Percentiles rank a stretch among this genome's conserved stretches.
Evolutionary conservation across 2,113 vertebrate species (phyloP).

Genomic region (Rhynchomys soricoides): DNA sequence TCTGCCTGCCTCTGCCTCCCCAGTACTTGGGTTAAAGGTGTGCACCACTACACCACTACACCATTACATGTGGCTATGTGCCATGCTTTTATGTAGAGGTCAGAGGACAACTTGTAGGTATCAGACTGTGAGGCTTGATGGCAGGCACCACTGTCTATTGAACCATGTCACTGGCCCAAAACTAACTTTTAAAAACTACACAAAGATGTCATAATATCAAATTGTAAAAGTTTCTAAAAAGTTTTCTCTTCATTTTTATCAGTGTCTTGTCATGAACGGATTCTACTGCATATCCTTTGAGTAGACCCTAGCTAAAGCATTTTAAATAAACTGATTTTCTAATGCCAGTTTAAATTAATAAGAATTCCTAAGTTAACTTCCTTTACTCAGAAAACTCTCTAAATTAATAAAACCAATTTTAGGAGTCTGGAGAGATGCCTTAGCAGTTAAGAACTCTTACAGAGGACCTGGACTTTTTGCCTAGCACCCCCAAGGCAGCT

Average conservation of each 20-base stretch:
- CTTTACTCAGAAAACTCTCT: not conserved
- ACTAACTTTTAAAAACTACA: slow-evolving; percentile 1
- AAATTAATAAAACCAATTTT: slow-evolving; percentile 17
- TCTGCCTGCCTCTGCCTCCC: not conserved
- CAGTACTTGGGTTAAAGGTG: not conserved
- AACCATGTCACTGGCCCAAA: not conserved
- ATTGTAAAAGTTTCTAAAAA: slow-evolving; percentile 39
- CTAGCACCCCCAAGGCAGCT: not conserved
- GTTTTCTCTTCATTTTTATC: slow-evolving; percentile 26
- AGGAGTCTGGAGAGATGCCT: not conserved
- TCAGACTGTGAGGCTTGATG: not conserved
- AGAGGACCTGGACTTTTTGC: not conserved
- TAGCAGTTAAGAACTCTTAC: not conserved
- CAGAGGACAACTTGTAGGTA: not conserved
- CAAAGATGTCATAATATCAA: not conserved
- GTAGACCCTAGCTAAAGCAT: not conserved
- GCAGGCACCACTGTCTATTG: not conserved
- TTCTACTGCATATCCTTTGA: not conserved
- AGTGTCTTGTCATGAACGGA: not conserved
- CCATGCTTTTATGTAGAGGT: not conserved
- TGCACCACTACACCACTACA: no score
- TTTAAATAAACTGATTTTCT: not conserved
- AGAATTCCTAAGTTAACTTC: not conserved
- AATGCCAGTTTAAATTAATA: slow-evolving; percentile 7
- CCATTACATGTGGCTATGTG: no score